phyloP scores from a whole-genome alignment of 2,113 vertebrate genomes.

The Falcunculus frontatus region DNA sequence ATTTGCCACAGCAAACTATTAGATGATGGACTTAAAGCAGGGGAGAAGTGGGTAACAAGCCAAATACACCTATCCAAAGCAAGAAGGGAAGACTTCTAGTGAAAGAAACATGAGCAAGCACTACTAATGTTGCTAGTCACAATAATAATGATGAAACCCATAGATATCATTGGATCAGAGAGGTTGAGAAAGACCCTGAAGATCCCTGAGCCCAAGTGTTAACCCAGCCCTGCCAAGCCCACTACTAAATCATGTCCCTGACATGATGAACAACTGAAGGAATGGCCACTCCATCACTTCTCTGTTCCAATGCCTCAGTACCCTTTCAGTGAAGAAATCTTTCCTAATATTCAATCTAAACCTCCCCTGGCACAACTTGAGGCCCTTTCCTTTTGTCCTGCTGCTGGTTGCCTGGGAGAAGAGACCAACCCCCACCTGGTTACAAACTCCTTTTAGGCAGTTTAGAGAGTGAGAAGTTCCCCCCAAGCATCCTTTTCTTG shows the following conservation, averaged over 20 bases:
- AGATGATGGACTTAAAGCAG: neutral
- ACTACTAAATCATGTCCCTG: neutral
- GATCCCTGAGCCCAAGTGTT: neutral
- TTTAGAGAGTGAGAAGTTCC: neutral
- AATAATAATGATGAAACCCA: neutral
- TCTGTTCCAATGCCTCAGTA: neutral
- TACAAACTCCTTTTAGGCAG: neutral
- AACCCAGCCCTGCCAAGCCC: neutral
- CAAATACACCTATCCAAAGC: neutral
- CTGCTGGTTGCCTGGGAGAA: neutral
- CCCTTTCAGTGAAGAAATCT: neutral
- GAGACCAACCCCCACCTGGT: neutral
- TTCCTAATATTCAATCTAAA: neutral
- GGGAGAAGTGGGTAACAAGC: neutral
- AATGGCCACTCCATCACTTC: neutral
- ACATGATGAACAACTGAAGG: neutral
- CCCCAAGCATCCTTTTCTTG: neutral
- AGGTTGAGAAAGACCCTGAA: neutral
- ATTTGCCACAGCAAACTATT: neutral
- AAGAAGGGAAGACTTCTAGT: neutral
- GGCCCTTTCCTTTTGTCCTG: neutral
- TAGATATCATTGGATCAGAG: neutral
- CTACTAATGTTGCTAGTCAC: neutral
- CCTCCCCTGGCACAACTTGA: too few relatives aligned
- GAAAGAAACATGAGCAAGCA: neutral